Conservation (phyloP, 2,888 invertebrate genomes). For the Platycheirus rosarum region DNA sequence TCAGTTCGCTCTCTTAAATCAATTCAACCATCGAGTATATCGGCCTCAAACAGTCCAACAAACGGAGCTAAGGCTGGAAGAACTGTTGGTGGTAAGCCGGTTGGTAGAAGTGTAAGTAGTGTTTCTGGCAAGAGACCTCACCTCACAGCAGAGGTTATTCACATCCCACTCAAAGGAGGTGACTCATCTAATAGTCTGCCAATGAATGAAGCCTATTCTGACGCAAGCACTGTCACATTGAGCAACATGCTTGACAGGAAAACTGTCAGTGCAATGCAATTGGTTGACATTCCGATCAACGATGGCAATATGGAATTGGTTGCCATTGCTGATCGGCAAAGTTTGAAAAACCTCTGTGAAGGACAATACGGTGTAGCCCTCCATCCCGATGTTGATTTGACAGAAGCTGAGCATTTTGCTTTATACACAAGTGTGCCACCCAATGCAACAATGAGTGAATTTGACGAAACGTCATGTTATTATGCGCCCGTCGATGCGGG, state of each 20-base stretch:
- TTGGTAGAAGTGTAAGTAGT: constrained; percentile 85
- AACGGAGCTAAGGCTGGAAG: constrained; percentile 69
- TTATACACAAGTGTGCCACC: constrained; percentile 93
- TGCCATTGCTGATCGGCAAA: constrained; percentile 83
- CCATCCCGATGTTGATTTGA: constrained; percentile 87
- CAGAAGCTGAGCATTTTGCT: constrained; percentile 94
- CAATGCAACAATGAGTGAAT: constrained; percentile 92
- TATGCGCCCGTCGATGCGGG: constrained; percentile 92
- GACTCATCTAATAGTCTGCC: constrained; percentile 84
- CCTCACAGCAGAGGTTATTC: constrained; percentile 85
- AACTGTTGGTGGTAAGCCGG: constrained; percentile 83
- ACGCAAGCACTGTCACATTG: constrained; percentile 81
- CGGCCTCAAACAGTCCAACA: constrained; percentile 82
- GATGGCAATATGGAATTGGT: constrained; percentile 85
- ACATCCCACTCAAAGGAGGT: constrained; percentile 87
- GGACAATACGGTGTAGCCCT: constrained; percentile 82
- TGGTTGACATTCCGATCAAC: constrained; percentile 82
- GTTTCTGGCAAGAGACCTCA: constrained; percentile 85
- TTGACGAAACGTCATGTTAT: constrained; percentile 93
- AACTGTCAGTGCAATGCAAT: constrained; percentile 82
- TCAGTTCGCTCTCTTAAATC: constrained; percentile 80
- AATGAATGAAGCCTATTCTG: constrained; percentile 83
- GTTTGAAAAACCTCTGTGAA: constrained; percentile 82
- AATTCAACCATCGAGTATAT: constrained; percentile 77
- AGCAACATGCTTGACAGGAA: constrained; percentile 81